These are phyloP conservation scores for Microchirus variegatus DNA, from an alignment of 2,797 vertebrate genomes.

Conservation along the genomic window DNA sequence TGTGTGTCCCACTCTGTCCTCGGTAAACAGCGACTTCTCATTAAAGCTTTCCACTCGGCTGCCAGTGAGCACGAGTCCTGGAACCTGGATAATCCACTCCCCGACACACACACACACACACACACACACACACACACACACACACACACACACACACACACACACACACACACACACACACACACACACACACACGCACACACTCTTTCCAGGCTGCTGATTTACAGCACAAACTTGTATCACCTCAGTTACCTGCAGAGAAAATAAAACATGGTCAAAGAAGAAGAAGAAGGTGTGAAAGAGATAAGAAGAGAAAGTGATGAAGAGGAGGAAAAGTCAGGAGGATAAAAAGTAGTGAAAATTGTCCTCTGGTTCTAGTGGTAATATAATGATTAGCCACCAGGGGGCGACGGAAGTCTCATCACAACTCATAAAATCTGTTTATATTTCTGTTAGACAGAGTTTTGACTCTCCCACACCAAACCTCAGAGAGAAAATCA, in stretches of 20 bases:
- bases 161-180: no score
- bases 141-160: constrained; percentile 37
- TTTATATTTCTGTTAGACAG: no score
- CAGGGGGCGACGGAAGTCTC: no score
- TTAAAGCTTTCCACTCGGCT: constrained; percentile 75
- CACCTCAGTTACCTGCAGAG: constrained; percentile 60
- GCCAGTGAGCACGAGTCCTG: constrained; percentile 58
- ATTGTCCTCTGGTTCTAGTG: background rate
- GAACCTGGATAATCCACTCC: constrained; percentile 75
- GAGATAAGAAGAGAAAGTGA: constrained; percentile 5
- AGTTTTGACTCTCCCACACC: no score
- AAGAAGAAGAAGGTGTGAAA: constrained; percentile 1
- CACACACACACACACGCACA: constrained; percentile 18
- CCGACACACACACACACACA: constrained; percentile 28
- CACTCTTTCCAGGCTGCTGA: constrained; percentile 56
- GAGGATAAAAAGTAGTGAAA: background rate
- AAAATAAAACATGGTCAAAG: constrained; percentile 11
- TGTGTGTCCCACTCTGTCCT: constrained; percentile 61
- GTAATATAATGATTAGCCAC: no score
- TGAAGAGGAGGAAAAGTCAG: no score
- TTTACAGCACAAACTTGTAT: constrained; percentile 37
- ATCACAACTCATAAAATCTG: no score
- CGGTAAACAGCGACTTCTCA: constrained; percentile 73
- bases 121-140: constrained; percentile 39
- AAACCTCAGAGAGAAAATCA: no score